Base-by-base conservation (phyloP, 1,140 invertebrate genomes). In the Drosophila burlai region DNA sequence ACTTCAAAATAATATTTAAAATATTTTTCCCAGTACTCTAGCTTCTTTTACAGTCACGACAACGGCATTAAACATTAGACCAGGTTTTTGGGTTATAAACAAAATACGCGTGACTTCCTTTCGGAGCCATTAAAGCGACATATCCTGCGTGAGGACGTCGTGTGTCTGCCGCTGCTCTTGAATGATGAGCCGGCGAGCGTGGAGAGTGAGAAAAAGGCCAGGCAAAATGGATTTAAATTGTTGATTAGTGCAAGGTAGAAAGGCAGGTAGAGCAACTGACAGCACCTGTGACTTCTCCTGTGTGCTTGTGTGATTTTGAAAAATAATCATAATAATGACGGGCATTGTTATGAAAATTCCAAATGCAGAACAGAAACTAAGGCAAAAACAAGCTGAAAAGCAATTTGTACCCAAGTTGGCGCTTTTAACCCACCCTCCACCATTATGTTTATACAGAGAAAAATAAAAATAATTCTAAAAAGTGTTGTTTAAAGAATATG, bases 81-180 rank as follows among this genome's bases (percentile, higher is more conserved):
- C 74, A 63, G 78, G 59, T 71, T 79, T 60, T 71, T 81, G 65
- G 63, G 86, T 83, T 91, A 91, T 91, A 91, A 91, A 91, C 89
- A 91, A 91, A 85, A 80, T 85, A 89, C 80, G 89, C 89, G 89
- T 91, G 89, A 91, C 89, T 91, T 91, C 89, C 89, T 84, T 74
- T 78, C 58, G 76, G 64, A 76, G 76, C 84, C 81, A 91, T 91
- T 89, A 83, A 89, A 89, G 79, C 83, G 81, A 86, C 79, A 89
- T 76, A 89, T 91, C 89, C 89, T 77, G 46, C 71, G 80, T 55
- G 45, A 66, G 75, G 69, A 77, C 50, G 55, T 46, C 65, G 66
- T 46, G 64, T 67, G 59, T 73, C 38, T 60, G 42, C 24, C 63
- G 43, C 46, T 40, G 58, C 40, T 42, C 52, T 63, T 73, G 81